Evolutionary conservation across 2,888 invertebrate genomes (phyloP), one percentile per base, ranked within the genome.

Genomic region (Conus canariensis): DNA sequence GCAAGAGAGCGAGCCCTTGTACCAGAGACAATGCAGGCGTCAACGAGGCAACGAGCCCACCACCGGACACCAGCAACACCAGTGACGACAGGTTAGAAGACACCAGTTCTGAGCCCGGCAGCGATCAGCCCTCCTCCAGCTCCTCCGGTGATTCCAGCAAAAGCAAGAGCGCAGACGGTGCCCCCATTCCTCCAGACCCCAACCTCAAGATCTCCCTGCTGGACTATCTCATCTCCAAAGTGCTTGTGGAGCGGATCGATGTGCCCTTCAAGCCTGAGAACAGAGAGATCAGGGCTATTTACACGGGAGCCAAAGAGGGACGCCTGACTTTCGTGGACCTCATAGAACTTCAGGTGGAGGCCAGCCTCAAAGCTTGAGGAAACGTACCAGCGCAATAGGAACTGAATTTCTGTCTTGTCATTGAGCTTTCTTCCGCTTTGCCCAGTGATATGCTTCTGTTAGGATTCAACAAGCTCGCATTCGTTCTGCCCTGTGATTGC

Each of bases 341-440:
- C 45, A 92, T 93, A 83, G 93, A 93, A 82, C 90, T 93, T 14
- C 93, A 93, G 59, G 92, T 93, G 19, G 93, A 93, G 64, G 92
- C 92, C 85, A 93, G 93, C 83, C 90, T 93, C 14, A 93, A 92
- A 70, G 92, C 91, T 64, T 92, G 89, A 90, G 45, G 86, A 86
- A n/a, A 64, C 22, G 25, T 10, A 10, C 58, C 56, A 19, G 58
- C 9, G 58, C 9, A 22, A 4, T 59, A 85, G 83, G n/a, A 8
- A 14, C 22, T n/a, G 25, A 56, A 25, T 22, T 60, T 19, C n/a
- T 58, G 30, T 56, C 59, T 58, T 58, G 83, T 25, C 8, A 80
- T 16, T 6, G 12, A 80, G 77, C 77, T 80, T 80, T 30, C 77
- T 30, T 80, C 16, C 12, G 70, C 22, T 22, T 19, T 30, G 6